A percentile compares a stretch with the other conserved stretches of the same genome.
Evolutionary conservation across 2,797 vertebrate species (phyloP).

Genomic region (Parotocinclus haroldoi): DNA sequence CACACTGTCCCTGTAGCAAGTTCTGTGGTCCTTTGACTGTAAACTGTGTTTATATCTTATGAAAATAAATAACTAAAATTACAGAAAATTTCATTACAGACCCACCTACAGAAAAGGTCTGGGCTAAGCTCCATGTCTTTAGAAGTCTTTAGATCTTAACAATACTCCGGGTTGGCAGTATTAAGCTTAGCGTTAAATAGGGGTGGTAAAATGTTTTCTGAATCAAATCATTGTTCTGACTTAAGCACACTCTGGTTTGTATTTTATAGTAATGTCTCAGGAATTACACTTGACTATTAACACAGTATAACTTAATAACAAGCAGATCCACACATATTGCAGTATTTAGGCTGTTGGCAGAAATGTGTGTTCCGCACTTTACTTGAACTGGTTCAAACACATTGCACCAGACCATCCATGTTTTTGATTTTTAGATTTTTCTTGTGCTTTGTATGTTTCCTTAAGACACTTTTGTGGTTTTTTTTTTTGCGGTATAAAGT

Average conservation of each 20-base stretch:
- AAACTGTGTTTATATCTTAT: too few species aligned
- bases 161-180: too few species aligned
- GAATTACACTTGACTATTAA: conserved; percentile 34
- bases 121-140: too few species aligned
- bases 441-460: not conserved
- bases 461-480: too few species aligned
- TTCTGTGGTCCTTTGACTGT: too few species aligned
- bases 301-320: conserved; percentile 21
- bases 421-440: not conserved
- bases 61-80: too few species aligned
- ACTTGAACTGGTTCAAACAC: conserved; percentile 4
- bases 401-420: not conserved
- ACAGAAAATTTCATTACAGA: too few species aligned
- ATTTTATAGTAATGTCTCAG: conserved; percentile 22
- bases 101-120: too few species aligned
- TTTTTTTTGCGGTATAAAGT: too few species aligned
- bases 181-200: conserved; percentile 3
- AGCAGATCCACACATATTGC: conserved; percentile 21
- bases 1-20: too few species aligned
- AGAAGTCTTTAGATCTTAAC: too few species aligned
- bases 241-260: conserved; percentile 7
- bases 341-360: conserved; percentile 12
- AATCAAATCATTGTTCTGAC: not conserved
- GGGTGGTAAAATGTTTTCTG: not conserved
- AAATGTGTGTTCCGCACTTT: not conserved